Base-by-base conservation (phyloP, 2,888 invertebrate species). In the Automeris io region DNA sequence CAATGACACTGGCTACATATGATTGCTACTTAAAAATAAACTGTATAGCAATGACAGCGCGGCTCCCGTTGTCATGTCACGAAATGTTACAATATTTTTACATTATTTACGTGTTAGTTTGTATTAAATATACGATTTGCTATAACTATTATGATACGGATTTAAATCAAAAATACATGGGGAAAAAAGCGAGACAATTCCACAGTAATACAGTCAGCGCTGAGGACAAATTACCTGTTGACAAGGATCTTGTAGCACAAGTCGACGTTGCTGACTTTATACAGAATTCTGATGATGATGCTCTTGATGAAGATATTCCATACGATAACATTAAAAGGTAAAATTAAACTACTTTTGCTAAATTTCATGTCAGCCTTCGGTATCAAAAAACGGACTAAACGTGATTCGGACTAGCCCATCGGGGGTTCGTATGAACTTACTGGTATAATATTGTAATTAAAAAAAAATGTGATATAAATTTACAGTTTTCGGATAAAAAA, bases 211-310 rank as follows among this genome's bases (percentile, higher is more conserved):
- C 22, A 29, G 23, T 4, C 33, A 35, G 23, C 7, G 25, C 9
- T 22, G 35, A 40, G 2, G 5, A 31, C 6, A 24, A 33, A 33
- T 19, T 16, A n/a, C n/a, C 4, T 29, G n/a, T 3, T 29, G 61
- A 57, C 16, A 61, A 53, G 6, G 55, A 52, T 6, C 52, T 57
- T 2, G 39, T 64, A 6, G 58, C 61, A 0, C 61, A 66, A 24
- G 70, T 79, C 35, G 74, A 79, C 45, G 57, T 78, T 2, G 65
- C 71, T 0, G 61, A 61, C 32, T 79, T 79, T 32, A 62, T 78
- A 34, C 67, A 57, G 18, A 58, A 53, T 13, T 54, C 63, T 31
- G 63, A 65, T 8, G 61, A 63, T 11, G 26, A 45, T 5, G 11
- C 49, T 16, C 5, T n/a, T 4, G 29, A 16, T n/a, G 29, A 29